Evolutionary conservation across 2,797 vertebrate genomes (phyloP), one percentile per base, ranked within the genome.

Genomic region (Muscicapa comitata): DNA sequence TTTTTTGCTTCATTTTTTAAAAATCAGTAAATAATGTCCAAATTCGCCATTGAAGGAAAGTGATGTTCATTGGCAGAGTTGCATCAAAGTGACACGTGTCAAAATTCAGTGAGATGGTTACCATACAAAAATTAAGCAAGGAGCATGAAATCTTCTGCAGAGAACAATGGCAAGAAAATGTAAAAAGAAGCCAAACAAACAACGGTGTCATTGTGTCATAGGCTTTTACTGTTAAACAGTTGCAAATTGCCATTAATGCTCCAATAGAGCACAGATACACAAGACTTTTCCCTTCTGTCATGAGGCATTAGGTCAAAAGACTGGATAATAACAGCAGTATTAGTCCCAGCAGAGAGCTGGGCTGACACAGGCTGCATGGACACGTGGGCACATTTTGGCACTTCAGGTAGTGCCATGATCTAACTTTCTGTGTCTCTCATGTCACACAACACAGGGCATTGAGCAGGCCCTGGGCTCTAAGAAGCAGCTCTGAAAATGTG

Each of bases 221-320:
- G 76, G 86, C 50, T 85, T 83, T 70, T 83, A 84, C 35, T 84
- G 82, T 59, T 82, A 87, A 88, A 78, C 57, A 40, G 80, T 47
- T 82, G 55, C 70, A 88, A 94, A 88, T 43, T 38, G 62, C 55
- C 74, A 67, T 75, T 82, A 74, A 92, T 88, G 88, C 92, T 90
- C 50, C 79, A 55, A 26, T 8, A 59, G 88, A 79, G 87, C 43
- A 58, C 25, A 62, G 72, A 67, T 54, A 65, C 21, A 7, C 67
- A 48, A 40, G 35, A 58, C 21, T 84, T 88, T 73, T 83, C 53
- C 38, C 25, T 76, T 81, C 77, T 83, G 86, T 84, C 68, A 5
- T 21, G 29, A 80, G 82, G 26, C 76, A 83, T 86, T 75, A 90
- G 54, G 61, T 79, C 86, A 68, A 65, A 93, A 58, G 33, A 65